Evolutionary conservation across 2,113 vertebrate species (phyloP), one percentile per base, ranked within the genome.

Genomic region (Poeciliopsis retropinna): DNA sequence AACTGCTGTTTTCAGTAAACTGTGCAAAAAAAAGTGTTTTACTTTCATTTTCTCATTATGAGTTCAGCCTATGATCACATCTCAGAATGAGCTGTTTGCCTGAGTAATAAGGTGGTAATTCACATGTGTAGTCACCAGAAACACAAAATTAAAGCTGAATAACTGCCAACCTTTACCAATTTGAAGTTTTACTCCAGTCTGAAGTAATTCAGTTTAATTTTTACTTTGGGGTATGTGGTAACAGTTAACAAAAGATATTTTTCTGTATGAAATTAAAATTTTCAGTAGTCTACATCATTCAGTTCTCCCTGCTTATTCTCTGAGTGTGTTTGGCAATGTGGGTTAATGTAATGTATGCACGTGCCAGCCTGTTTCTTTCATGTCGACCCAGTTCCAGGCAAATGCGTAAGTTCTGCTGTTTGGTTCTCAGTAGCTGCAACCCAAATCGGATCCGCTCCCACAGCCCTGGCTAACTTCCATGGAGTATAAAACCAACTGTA

Each of bases 321-420:
- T 60, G 37, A 51, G 70, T 75, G 67, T 30, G 47, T 65, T 19
- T 57, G 22, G 22, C 25, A 57, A 57, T 57, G 51, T 25, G 44
- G 32, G 51, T 62, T 72, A 57, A 72, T 64, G 74, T 54, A 75
- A 75, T 57, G 41, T 51, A 60, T 17, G 22, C 64, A 51, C 13
- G 1, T 61, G 69, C 66, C 62, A 74, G 61, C 75, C 34, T 67
- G 25, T 60, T 73, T 73, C 76, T 64, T 85, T 74, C 75, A 34
- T 41, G 69, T 17, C 83, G 85, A 89, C 89, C 89, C 77, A 90
- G 34, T 88, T 92, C 80, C 71, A 44, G 63, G 68, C 5, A 15
- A 72, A n/a, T 61, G 54, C 72, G 62, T 63, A 73, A 64, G 66
- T 73, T 72, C 57, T 27, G 1, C 60, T 67, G 60, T 70, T 60